phyloP scores from a whole-genome alignment of 2,888 invertebrate species.

The Andricus quercusramuli region DNA sequence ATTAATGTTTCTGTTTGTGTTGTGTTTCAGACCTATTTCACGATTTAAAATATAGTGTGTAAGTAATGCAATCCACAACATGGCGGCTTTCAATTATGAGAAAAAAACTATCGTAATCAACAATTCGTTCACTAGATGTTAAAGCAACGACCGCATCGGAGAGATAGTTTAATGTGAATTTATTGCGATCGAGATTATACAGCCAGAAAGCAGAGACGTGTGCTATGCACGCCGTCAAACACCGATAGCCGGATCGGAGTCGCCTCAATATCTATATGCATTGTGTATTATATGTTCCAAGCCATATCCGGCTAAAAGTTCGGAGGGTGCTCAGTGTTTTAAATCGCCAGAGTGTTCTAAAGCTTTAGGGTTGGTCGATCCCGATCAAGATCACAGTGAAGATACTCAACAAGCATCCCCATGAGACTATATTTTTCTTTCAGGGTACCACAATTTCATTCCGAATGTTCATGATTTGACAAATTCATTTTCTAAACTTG shows the following conservation, averaged over 20 bases:
- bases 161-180: conserved; percentile 78
- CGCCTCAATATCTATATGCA: conserved; percentile 1
- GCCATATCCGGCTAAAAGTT: not conserved
- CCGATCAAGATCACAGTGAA: not conserved
- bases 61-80: no score
- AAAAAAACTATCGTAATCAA: no score
- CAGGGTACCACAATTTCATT: not conserved
- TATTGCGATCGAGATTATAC: conserved; percentile 76
- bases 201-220: conserved; percentile 73
- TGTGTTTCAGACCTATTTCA: no score
- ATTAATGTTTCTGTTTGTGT: no score
- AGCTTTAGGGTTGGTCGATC: conserved; percentile 1
- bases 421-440: not conserved
- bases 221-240: conserved; percentile 59
- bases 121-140: conserved; percentile 42
- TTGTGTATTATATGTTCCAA: conserved; percentile 1
- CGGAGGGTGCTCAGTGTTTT: not conserved
- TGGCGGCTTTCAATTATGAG: no score
- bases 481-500: not conserved
- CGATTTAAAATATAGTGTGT: no score
- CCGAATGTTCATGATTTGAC: not conserved
- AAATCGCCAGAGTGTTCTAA: conserved; percentile 7
- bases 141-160: conserved; percentile 56
- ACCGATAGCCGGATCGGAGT: not conserved
- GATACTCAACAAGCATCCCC: not conserved